Evolutionary conservation across 2,797 vertebrate genomes (phyloP).

Genomic region (Acipenser ruthenus): DNA sequence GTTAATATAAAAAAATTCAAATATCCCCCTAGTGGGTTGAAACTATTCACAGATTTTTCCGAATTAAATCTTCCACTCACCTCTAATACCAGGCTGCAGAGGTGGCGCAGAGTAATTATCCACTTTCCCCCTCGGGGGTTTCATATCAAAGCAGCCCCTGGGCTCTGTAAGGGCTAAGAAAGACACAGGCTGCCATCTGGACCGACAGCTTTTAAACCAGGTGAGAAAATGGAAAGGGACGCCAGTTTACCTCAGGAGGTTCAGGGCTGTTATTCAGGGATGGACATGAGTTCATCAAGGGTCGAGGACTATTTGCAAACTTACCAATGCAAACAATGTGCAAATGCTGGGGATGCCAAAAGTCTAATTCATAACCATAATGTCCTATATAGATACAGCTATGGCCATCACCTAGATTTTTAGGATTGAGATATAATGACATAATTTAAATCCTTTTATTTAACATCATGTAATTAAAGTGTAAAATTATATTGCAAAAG

Average conservation of each 20-base stretch:
- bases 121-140: constrained; percentile 27
- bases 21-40: constrained; percentile 7
- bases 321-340: too few species aligned
- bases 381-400: too few species aligned
- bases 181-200: constrained; percentile 41
- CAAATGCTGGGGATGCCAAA: too few species aligned
- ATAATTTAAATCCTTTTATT: too few species aligned
- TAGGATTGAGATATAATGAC: too few species aligned
- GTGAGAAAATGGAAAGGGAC: constrained; percentile 32
- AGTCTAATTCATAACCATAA: too few species aligned
- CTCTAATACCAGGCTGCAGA: neutral
- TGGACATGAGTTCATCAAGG: neutral
- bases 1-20: constrained; percentile 7
- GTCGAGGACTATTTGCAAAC: neutral
- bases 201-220: constrained; percentile 40
- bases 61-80: neutral
- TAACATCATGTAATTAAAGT: too few species aligned
- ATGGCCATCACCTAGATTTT: too few species aligned
- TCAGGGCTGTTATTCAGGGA: neutral
- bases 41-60: constrained; percentile 1
- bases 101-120: constrained; percentile 16
- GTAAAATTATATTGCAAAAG: too few species aligned
- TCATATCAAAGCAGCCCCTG: constrained; percentile 35
- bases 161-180: constrained; percentile 19
- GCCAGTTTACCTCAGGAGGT: constrained; percentile 2